Evolutionary conservation across 2,797 vertebrate species (phyloP), one percentile per base, ranked within the genome.

Genomic region (Hippopotamyrus pictus): DNA sequence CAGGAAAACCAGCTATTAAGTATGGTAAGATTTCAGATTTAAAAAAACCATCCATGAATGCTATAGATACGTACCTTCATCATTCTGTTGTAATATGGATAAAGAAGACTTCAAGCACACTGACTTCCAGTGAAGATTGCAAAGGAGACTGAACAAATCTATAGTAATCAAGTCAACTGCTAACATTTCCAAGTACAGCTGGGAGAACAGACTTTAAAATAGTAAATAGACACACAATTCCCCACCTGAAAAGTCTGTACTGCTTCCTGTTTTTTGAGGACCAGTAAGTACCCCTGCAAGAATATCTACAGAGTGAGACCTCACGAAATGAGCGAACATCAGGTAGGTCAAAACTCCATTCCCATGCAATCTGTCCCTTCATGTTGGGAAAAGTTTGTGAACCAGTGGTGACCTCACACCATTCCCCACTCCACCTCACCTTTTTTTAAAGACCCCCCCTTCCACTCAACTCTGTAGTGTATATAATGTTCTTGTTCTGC

Each of bases 161-260:
- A 85, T 85, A 83, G 79, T 50, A 51, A 51, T 46, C 48, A 25
- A 85, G n/a, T 85, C 82, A 85, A 51, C 82, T 79, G 37, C 33
- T 44, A 44, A 73, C 29, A 83, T 50, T 12, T 50, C 79, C 46
- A 83, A 83, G 12, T 29, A 85, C 22, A 85, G 82, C 44, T 85
- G 82, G n/a, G 44, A 85, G 44, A 85, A 79, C 37, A 51, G 82
- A 46, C 44, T 51, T 44, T 48, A 85, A 50, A 51, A 46, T 14
- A 51, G 48, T 85, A 84, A 84, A 84, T 50, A 29, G 12, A 51
- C 48, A 48, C 79, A 51, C 17, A 44, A 79, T n/a, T 46, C 73
- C 73, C 19, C 73, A 41, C 33, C 12, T 46, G 41, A 41, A 44
- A 37, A 73, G 29, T 37, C 73, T 79, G 37, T 44, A 19, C 73